Evolutionary conservation across 2,797 vertebrate genomes (phyloP), one percentile per base, ranked within the genome.

Genomic region (Cynopterus sphinx): DNA sequence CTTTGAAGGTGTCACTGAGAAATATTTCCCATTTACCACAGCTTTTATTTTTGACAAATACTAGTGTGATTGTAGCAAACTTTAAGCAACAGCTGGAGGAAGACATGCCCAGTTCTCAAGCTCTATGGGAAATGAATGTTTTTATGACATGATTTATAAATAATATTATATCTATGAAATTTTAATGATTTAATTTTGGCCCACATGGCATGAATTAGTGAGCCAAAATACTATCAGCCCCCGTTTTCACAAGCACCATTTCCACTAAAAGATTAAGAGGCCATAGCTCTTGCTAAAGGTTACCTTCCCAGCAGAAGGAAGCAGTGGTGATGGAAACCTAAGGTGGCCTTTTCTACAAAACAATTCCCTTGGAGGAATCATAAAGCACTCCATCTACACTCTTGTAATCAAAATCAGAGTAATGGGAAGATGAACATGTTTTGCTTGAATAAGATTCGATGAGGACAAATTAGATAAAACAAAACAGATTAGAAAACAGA

Each of bases 111-210:
- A 65, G 4, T 75, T 85, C 94, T 68, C 51, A 95, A 98, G 97
- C 79, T 96, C 91, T 90, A 65, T 85, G 67, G 87, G 39, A 96
- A 97, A 96, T 11, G 93, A 95, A 22, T 26, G 84, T 77, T 96
- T 97, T 97, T 94, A 95, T 95, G 96, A 97, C 31, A 96, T 95
- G 97, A 97, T 97, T 96, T 95, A 97, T 88, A 63, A 92, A 96
- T 94, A 95, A 87, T 90, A 97, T 97, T 97, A 96, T 94, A 96
- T 90, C 24, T 97, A 95, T 98, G 85, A 98, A 98, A 98, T 97
- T 97, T 97, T 79, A 97, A 84, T 96, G 84, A 91, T 94, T 97
- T 97, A 97, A 98, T 97, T 98, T 98, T 95, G 96, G 97, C 24
- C 46, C 95, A 77, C 33, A 94, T 84, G 73, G 51, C 81, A 79